Conservation (phyloP, 2,888 invertebrate genomes). For the Parthenolecanium corni region DNA sequence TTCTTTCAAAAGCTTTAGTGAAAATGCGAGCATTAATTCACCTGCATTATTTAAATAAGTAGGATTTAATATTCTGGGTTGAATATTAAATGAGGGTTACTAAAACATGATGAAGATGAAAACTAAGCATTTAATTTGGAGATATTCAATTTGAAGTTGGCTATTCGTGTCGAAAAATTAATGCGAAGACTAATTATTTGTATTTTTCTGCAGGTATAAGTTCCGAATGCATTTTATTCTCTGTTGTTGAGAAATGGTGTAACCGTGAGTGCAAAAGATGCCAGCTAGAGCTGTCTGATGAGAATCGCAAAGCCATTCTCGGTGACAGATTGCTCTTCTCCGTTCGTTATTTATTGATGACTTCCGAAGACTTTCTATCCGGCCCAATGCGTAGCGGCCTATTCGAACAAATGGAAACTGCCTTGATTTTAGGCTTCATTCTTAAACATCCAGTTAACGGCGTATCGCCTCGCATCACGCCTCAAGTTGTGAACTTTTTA, state of each 20-base stretch:
- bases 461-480: constrained; percentile 33
- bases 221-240: constrained; percentile 48
- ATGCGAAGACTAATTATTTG: background rate
- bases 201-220: constrained; percentile 40
- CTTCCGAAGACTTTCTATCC: constrained; percentile 50
- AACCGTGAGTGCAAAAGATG: constrained; percentile 46
- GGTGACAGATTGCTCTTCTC: constrained; percentile 45
- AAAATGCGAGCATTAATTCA: too few species aligned
- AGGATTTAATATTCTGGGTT: too few species aligned
- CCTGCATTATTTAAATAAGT: too few species aligned
- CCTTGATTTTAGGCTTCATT: constrained; percentile 36
- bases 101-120: too few species aligned
- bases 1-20: too few species aligned
- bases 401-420: constrained; percentile 44
- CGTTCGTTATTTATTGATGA: constrained; percentile 55
- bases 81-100: too few species aligned
- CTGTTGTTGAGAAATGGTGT: constrained; percentile 52
- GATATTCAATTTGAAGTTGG: too few species aligned
- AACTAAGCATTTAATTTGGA: too few species aligned
- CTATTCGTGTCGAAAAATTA: too few species aligned
- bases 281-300: constrained; percentile 43
- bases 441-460: constrained; percentile 31
- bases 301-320: constrained; percentile 44
- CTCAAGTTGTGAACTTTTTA: constrained; percentile 41
- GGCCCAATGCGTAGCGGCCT: constrained; percentile 48